Evolutionary conservation across 2,113 vertebrate genomes (phyloP).

Genomic region (Halcyon senegalensis): DNA sequence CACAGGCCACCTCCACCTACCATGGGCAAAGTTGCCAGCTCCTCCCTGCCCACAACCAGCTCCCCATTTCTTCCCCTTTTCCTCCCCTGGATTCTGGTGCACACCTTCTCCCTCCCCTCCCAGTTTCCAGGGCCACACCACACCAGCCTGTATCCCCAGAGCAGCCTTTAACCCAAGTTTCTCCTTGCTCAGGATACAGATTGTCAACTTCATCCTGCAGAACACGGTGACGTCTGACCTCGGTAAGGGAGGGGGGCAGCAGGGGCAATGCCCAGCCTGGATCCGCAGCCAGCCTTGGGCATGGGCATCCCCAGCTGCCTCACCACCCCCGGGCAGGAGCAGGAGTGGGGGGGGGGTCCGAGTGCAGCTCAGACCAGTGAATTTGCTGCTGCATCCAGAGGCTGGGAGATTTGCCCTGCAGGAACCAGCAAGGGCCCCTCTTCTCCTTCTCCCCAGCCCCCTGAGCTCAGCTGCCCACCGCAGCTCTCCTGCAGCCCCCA

Average conservation of each 20-base stretch:
- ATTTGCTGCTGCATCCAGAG: neutral
- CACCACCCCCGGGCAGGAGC: neutral
- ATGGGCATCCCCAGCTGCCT: neutral
- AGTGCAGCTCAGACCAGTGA: neutral
- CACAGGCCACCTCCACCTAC: neutral
- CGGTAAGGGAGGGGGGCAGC: constrained; percentile 71
- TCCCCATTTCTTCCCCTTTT: neutral
- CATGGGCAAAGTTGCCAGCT: fast-evolving
- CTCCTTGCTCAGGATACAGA: constrained; percentile 80
- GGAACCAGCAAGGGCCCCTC: neutral
- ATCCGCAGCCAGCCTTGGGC: neutral
- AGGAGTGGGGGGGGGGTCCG: fast-evolving
- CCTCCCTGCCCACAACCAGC: neutral
- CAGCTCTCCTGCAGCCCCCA: fast-evolving
- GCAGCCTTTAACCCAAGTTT: neutral
- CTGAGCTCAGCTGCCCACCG: neutral
- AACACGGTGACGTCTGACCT: constrained; percentile 50
- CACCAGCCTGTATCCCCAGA: neutral
- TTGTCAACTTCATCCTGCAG: constrained; percentile 83
- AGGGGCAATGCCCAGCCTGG: neutral
- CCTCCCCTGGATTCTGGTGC: neutral
- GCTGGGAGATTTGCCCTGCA: neutral
- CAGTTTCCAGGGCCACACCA: neutral
- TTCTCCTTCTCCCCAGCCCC: neutral
- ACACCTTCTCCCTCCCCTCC: neutral